Percentiles rank a stretch among this genome's conserved stretches.
Evolutionary conservation across 1,140 invertebrate genomes (phyloP).

Genomic region (Panagrolaimus sp.): DNA sequence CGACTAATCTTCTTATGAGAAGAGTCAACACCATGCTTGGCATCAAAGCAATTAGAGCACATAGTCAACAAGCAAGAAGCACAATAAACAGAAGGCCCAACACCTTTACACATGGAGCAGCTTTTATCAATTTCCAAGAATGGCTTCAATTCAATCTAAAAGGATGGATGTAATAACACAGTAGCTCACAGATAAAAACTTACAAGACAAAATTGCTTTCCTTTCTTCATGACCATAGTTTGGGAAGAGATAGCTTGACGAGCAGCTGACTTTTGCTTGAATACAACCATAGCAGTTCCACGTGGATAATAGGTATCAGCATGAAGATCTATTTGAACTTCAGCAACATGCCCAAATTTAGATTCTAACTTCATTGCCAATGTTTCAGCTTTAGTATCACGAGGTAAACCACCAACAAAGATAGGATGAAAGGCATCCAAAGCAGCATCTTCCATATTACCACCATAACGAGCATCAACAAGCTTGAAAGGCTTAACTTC

Average conservation of each 20-base stretch:
- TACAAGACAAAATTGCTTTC: neutral
- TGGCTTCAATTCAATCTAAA: slow-evolving; percentile 4
- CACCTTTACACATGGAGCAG: neutral
- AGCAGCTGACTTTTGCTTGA: neutral
- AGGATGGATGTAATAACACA: neutral
- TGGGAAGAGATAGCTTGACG: neutral
- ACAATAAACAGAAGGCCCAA: neutral
- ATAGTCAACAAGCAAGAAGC: too few species aligned
- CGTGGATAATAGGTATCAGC: neutral
- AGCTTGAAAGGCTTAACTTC: slow-evolving; percentile 8
- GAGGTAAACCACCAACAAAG: neutral
- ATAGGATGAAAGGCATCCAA: too few species aligned
- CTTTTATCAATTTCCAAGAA: neutral
- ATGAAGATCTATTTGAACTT: neutral
- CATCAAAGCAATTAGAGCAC: too few species aligned
- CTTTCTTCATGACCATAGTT: neutral
- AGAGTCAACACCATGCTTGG: too few species aligned
- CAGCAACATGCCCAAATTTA: neutral
- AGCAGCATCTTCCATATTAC: neutral
- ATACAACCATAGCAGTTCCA: neutral
- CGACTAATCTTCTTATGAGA: too few species aligned
- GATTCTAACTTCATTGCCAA: neutral
- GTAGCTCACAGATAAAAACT: neutral
- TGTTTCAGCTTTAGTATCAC: neutral
- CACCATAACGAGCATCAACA: neutral